Evolutionary conservation across 1,140 invertebrate species (phyloP), one percentile per base, ranked within the genome.

Genomic region (Diabrotica undecimpunctata): DNA sequence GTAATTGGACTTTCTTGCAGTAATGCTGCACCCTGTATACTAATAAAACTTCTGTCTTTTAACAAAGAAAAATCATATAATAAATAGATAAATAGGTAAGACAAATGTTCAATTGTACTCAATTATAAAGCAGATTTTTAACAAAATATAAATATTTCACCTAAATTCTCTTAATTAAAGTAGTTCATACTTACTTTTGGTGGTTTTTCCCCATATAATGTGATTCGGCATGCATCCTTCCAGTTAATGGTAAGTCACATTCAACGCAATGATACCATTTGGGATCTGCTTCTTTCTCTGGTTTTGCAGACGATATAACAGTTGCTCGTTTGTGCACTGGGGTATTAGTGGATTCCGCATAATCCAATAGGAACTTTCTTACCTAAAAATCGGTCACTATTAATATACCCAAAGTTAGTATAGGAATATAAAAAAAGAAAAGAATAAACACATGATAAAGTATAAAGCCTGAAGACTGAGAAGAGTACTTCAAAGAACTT

Each of bases 201-300:
- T 82, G 81, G 70, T 77, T 81, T 61, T 75, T 80, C 0, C 81
- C 81, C 60, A 76, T 69, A 58, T 79, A 82, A 69, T 82, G 81
- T 58, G 81, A 81, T 53, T 80, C 77, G 7, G 81, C 81, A 65
- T 82, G 81, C 5, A 77, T 66, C 60, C 73, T 65, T 7, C 81
- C 81, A 11, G 79, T 81, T 10, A 82, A 69, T 2, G 76, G 66
- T 52, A 82, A 61, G 67, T 82, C 79, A 70, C 81, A 82, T 0
- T 77, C 59, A 5, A 80, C 75, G 61, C 81, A 82, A 62, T 81
- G 75, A 59, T 74, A 76, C 69, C 74, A 72, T 66, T 51, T 61
- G n/a, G 76, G 74, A 70, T 77, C 66, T 54, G 67, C 62, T 10
- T 74, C 74, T n/a, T 73, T 68, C 62, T 66, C 57, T 6, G 5